Base-by-base conservation (phyloP, 2,797 vertebrate species). In the Geotrypetes seraphini region DNA sequence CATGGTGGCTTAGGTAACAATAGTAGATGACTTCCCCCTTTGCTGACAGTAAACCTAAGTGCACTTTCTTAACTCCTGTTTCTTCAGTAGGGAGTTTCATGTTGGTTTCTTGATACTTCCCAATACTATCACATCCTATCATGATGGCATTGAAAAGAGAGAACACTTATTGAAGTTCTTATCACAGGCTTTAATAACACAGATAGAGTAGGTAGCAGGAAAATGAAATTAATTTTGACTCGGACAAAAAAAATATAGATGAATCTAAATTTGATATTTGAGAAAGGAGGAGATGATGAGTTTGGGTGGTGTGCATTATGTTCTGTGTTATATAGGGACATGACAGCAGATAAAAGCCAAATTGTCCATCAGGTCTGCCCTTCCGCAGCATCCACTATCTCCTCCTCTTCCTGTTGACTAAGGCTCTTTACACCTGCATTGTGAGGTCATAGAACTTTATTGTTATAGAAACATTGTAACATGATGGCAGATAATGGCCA, bases 131-230 rank as follows among this genome's bases (percentile, higher is more conserved):
- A 16, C 31, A 53, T 57, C 37, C 64, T 71, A 59, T 77, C 55
- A 45, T 46, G 25, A 56, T 57, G 52, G 46, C 70, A 70, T 35
- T 50, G 48, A 50, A 38, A n/a, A 44, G 46, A 72, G 84, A 87
- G 85, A 88, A 73, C 66, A 60, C 50, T 88, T 92, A 92, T 92
- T 93, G 90, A 89, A 91, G 81, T 86, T 91, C 77, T 87, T 91
- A 91, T 94, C 90, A 60, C 25, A 47, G 27, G 33, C 42, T 67
- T 71, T 71, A 73, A 63, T 85, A 86, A 86, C 73, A 62, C 69
- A 71, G 48, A 41, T 55, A 42, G 43, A 41, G 55, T 60, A 59
- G 47, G 63, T 59, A 43, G 34, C 39, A 59, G 69, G 67, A 57
- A 66, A 66, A 31, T 50, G 52, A 54, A 65, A 67, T 52, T 60